Conservation (phyloP, 1,140 invertebrate genomes). For the Penaeus chinensis region DNA sequence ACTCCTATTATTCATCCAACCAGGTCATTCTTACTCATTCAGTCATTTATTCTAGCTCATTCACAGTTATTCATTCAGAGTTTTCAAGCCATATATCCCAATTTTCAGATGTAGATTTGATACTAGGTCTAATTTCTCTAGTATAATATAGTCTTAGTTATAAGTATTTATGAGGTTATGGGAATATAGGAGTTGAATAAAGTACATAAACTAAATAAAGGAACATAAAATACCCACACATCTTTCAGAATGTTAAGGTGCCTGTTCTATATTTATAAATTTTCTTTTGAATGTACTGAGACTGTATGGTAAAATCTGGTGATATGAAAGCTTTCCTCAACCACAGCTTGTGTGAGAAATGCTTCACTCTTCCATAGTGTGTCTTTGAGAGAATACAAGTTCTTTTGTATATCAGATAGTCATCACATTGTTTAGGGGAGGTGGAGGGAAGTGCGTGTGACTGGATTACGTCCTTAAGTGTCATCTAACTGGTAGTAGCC, state of each 20-base stretch:
- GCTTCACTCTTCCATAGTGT: slow-evolving; percentile 43
- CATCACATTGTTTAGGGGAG: slow-evolving; percentile 33
- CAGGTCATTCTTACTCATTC: too few relatives aligned
- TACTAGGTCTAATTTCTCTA: too few relatives aligned
- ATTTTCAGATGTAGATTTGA: too few relatives aligned
- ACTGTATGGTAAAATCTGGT: slow-evolving; percentile 34
- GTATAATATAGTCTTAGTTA: not conserved
- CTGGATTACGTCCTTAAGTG: slow-evolving; percentile 54
- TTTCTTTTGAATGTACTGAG: slow-evolving; percentile 15
- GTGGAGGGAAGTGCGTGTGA: slow-evolving; percentile 30
- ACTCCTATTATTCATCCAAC: too few relatives aligned
- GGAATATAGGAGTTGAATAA: not conserved
- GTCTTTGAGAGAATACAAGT: slow-evolving; percentile 30
- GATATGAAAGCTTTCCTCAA: slow-evolving; percentile 29
- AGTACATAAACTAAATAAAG: slow-evolving; percentile 8
- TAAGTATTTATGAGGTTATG: too few relatives aligned
- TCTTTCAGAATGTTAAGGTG: not conserved
- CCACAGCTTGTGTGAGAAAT: slow-evolving; percentile 32
- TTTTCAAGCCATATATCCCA: too few relatives aligned
- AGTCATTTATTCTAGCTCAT: too few relatives aligned
- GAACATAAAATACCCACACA: not conserved
- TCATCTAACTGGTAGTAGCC: slow-evolving; percentile 63
- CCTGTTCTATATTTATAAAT: not conserved
- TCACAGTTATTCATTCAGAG: too few relatives aligned
- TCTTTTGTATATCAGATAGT: slow-evolving; percentile 37